Conservation (phyloP, 2,888 invertebrate genomes). For the Cepaea hortensis region DNA sequence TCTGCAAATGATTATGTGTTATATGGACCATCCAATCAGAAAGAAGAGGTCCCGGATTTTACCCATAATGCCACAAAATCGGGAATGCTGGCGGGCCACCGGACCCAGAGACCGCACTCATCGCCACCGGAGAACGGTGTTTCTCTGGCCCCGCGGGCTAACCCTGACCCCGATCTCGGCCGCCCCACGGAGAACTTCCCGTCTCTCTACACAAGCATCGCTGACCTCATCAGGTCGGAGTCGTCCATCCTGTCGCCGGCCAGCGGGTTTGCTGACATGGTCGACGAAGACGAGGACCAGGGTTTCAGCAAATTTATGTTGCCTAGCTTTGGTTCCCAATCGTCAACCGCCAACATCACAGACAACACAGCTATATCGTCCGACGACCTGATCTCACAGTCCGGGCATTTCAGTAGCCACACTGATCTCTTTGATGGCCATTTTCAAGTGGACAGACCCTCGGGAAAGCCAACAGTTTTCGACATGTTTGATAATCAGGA, state of each 20-base stretch:
- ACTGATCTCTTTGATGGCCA: neutral
- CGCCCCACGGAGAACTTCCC: neutral
- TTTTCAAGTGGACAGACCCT: neutral
- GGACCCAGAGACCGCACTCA: neutral
- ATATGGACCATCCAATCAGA: neutral
- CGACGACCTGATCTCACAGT: neutral
- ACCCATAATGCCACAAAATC: neutral
- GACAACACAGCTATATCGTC: neutral
- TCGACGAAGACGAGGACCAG: too few species aligned
- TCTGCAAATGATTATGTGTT: neutral
- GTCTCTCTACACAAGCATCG: neutral
- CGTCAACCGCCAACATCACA: neutral
- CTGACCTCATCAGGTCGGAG: neutral
- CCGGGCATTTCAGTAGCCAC: neutral
- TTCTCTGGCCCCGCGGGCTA: neutral
- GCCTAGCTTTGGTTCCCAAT: neutral
- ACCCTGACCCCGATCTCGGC: neutral
- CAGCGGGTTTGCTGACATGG: too few species aligned
- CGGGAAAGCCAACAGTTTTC: neutral
- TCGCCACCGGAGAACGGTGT: neutral
- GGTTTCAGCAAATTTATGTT: too few species aligned
- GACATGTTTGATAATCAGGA: neutral
- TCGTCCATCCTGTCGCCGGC: neutral
- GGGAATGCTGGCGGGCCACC: neutral
- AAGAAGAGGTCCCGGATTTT: neutral